Evolutionary conservation across 1,140 invertebrate genomes (phyloP), one percentile per base, ranked within the genome.

Genomic region (Branchinecta lindahli): DNA sequence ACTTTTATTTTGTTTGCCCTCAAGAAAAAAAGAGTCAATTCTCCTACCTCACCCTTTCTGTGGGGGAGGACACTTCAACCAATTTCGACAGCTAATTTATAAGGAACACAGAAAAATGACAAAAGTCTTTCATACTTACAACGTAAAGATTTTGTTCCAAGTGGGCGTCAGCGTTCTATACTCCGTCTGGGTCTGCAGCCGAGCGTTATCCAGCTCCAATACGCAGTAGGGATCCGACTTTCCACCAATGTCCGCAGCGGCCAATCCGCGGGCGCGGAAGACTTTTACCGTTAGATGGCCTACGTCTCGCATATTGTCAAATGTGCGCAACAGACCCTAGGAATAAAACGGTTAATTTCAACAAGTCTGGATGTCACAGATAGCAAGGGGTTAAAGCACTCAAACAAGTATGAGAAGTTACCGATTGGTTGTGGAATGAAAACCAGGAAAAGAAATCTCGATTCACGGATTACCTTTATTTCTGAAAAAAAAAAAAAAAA

Each of bases 101-200:
- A 33, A 33, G 33, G 33, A 33, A 33, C 5, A 33, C 33, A 33
- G 33, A 33, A 33, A 33, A 33, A 33, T 33, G 33, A 33, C 33
- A 33, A 33, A 33, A 33, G 33, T 33, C 33, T 33, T 33, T 33
- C 12, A 44, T 69, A 85, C 89, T 89, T 81, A 95, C 92, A 99
- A 97, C 47, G 91, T 95, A 78, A 99, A 99, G 73, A 97, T 92
- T 81, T 98, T 98, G 79, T 97, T 94, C 96, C 96, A 99, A 72
- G 88, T 91, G 0, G 96, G 96, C 67, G 88, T 85, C 5, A 99
- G 81, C 0, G 96, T 99, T 79, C 98, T 98, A 78, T 99, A 99
- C 78, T 98, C 94, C 0, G 96, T 99, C 78, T 98, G 94, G 0
- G 96, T 99, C 76, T 86, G 85, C 52, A 98, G 81, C 67, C 95